Evolutionary conservation across 35 echinoderm and acorn worm genomes (phyloP), one percentile per base, ranked within the genome.

Genomic region (Strongylocentrotus purpuratus): DNA sequence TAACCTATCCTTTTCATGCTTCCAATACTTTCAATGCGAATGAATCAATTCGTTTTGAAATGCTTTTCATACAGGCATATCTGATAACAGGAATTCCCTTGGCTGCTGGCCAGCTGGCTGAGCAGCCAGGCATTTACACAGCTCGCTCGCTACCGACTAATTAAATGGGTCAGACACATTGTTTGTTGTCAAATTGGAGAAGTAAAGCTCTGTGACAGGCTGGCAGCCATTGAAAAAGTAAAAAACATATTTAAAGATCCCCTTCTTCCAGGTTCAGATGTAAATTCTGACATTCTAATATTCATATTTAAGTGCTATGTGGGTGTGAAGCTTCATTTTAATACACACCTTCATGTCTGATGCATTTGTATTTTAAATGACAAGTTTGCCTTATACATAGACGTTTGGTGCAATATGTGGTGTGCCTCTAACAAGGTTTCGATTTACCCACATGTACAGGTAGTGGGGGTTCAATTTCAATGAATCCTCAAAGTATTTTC

Each of bases 31-130:
- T 78, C 18, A 78, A 78, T 78, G 65, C 65, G 20, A 78, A 78
- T 78, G 65, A 78, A 78, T 78, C 65, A 78, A 78, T 78, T 15
- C n/a, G 65, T 78, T 78, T 78, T 78, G 65, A 78, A 78, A 78
- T 78, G 15, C 18, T 78, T 78, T 18, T 78, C 65, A 78, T 78
- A 78, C 65, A 78, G 65, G 18, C 65, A 78, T 15, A 78, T 78
- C 65, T 78, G 65, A 78, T 78, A 78, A 78, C 65, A 78, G 65
- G 20, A 78, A 78, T 78, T 78, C 25, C 65, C 65, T 78, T 78
- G 65, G 65, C 65, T 78, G 18, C 15, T n/a, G 7, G 65, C 65
- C 65, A 78, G 65, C 65, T 78, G 25, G 65, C 65, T 28, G 20
- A n/a, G 65, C 65, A 78, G 65, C 65, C 28, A 78, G 20, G 20